A percentile compares a stretch with the other conserved stretches of the same genome.
Evolutionary conservation across 1,140 invertebrate genomes (phyloP).

Genomic region (Ridgeia piscesae): DNA sequence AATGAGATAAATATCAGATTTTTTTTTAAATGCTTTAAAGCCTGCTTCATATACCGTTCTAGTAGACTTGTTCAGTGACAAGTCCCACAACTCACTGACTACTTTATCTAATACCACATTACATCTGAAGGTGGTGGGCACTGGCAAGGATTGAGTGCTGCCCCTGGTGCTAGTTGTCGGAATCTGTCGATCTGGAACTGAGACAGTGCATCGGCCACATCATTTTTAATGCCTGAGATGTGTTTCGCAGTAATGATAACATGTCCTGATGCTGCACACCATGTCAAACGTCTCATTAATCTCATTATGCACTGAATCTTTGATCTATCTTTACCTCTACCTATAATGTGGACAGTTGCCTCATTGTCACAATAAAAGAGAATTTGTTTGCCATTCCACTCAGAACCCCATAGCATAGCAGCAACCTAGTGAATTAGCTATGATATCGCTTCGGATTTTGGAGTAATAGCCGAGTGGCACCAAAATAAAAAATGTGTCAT

Average conservation of each 20-base stretch:
- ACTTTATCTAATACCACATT: not conserved
- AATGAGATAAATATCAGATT: not conserved
- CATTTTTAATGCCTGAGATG: not conserved
- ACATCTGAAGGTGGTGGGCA: not conserved
- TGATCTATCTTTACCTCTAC: not conserved
- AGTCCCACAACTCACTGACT: not conserved
- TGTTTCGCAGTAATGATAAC: not conserved
- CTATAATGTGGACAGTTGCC: conserved; percentile 7
- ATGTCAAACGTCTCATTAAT: not conserved
- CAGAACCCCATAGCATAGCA: not conserved
- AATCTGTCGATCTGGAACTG: not conserved
- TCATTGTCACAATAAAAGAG: conserved; percentile 17
- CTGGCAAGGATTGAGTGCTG: not conserved
- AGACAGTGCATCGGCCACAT: not conserved
- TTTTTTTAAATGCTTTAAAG: not conserved
- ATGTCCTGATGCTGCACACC: not conserved
- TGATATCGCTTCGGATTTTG: no score
- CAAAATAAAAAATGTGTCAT: no score
- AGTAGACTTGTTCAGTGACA: not conserved
- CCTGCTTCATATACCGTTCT: not conserved
- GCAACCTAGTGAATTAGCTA: no score
- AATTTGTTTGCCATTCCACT: not conserved
- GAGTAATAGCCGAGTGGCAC: no score
- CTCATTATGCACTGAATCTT: not conserved
- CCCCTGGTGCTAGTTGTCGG: not conserved